Evolutionary conservation across 37 sponge, comb jelly and placozoan species (phyloP).

Genomic region (Eunapius fragilis): DNA sequence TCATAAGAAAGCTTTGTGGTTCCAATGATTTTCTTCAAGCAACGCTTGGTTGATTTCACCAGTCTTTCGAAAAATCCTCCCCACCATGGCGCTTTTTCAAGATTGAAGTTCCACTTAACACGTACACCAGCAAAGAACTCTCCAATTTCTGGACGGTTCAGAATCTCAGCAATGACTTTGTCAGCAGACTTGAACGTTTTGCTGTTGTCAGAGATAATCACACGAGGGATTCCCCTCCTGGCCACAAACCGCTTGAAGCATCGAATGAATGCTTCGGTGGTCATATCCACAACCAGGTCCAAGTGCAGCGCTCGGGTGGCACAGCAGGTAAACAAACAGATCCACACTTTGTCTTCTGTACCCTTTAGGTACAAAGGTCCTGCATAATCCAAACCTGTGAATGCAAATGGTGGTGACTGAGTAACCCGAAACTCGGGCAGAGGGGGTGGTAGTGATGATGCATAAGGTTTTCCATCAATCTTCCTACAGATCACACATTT

Average conservation of each 20-base stretch:
- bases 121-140: background rate
- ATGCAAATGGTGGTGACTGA: conserved; percentile 11
- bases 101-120: conserved; percentile 9
- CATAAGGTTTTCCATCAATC: conserved; percentile 17
- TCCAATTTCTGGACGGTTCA: background rate
- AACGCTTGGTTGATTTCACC: conserved; percentile 17
- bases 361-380: conserved; percentile 10
- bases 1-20: conserved; percentile 4
- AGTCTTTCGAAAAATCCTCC: conserved; percentile 27
- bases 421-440: conserved; percentile 21
- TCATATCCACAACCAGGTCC: conserved; percentile 24
- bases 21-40: conserved; percentile 22
- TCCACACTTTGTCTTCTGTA: conserved; percentile 11
- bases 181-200: conserved; percentile 26
- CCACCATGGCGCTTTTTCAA: conserved; percentile 32
- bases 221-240: background rate
- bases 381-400: conserved; percentile 24
- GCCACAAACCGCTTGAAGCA: conserved; percentile 22
- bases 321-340: conserved; percentile 28
- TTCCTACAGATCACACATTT: conserved; percentile 20
- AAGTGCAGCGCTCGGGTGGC: conserved; percentile 28
- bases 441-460: conserved; percentile 24
- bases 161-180: background rate
- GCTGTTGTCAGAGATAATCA: conserved; percentile 23
- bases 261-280: conserved; percentile 11